Conservation (phyloP, 2,113 vertebrate genomes). For the Clinocottus analis region DNA sequence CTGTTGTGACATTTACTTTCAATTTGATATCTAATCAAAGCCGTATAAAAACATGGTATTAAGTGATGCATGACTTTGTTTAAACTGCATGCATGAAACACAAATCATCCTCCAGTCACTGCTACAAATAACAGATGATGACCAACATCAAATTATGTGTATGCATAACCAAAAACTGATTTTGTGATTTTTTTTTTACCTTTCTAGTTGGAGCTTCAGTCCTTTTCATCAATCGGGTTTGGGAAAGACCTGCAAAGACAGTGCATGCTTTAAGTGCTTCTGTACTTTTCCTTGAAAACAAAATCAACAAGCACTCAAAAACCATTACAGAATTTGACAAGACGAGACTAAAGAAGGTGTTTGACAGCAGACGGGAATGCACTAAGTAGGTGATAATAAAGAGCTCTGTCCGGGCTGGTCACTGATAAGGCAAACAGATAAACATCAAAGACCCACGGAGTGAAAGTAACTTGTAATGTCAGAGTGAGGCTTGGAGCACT, state of each 20-base stretch:
- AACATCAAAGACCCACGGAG: constrained; percentile 67
- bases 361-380: constrained; percentile 65
- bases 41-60: neutral
- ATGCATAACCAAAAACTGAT: neutral
- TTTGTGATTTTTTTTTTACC: constrained; percentile 20
- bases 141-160: neutral
- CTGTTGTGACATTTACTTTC: neutral
- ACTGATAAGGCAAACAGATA: constrained; percentile 75
- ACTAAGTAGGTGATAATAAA: constrained; percentile 76
- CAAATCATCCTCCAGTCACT: neutral
- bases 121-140: neutral
- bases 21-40: neutral
- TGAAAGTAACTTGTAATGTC: constrained; percentile 69
- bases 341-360: constrained; percentile 48
- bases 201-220: constrained; percentile 43
- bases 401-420: constrained; percentile 76
- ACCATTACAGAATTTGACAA: constrained; percentile 46
- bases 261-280: constrained; percentile 39
- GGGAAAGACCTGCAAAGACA: constrained; percentile 59
- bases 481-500: constrained; percentile 54
- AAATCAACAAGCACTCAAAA: constrained; percentile 49
- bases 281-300: constrained; percentile 46
- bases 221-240: constrained; percentile 43
- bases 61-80: neutral
- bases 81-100: neutral